Evolutionary conservation across 2,888 invertebrate genomes (phyloP).

Genomic region (Lingula anatina): DNA sequence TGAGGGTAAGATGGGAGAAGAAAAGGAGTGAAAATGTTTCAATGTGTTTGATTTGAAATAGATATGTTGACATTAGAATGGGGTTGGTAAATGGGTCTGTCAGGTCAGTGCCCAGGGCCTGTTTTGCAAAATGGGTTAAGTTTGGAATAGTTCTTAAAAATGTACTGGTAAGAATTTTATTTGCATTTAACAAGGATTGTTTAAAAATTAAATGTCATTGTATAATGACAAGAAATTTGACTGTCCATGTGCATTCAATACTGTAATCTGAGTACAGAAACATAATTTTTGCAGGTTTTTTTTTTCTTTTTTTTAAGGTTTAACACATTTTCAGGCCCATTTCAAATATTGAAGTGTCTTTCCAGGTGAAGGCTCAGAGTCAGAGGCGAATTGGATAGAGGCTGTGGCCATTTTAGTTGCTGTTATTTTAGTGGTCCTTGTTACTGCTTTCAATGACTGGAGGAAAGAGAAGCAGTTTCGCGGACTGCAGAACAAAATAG

Average conservation of each 20-base stretch:
- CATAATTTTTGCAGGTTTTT: background rate
- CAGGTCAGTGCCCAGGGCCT: background rate
- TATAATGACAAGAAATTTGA: too few relatives aligned
- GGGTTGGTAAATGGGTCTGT: background rate
- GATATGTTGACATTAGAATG: background rate
- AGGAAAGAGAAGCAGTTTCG: constrained; percentile 99
- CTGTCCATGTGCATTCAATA: too few relatives aligned
- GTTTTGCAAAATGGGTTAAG: too few relatives aligned
- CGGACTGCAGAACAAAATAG: constrained; percentile 94
- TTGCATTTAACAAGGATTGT: too few relatives aligned
- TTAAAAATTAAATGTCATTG: too few relatives aligned
- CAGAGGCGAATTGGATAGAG: constrained; percentile 97
- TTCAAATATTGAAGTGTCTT: too few relatives aligned
- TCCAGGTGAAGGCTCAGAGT: constrained; percentile 71
- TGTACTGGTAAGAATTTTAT: too few relatives aligned
- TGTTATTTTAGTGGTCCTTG: constrained; percentile 97
- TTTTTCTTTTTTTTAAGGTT: background rate
- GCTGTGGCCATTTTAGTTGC: constrained; percentile 98
- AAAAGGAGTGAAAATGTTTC: background rate
- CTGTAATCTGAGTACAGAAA: too few relatives aligned
- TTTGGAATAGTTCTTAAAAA: too few relatives aligned
- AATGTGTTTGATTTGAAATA: background rate
- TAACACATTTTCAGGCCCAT: background rate
- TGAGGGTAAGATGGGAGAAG: constrained; percentile 6
- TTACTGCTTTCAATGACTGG: constrained; percentile 99